Percentiles rank a stretch among this genome's conserved stretches.
These are phyloP conservation scores for Greenwoodochromis staneri DNA, from an alignment of 2,113 vertebrate species.

Conservation along the genomic window DNA sequence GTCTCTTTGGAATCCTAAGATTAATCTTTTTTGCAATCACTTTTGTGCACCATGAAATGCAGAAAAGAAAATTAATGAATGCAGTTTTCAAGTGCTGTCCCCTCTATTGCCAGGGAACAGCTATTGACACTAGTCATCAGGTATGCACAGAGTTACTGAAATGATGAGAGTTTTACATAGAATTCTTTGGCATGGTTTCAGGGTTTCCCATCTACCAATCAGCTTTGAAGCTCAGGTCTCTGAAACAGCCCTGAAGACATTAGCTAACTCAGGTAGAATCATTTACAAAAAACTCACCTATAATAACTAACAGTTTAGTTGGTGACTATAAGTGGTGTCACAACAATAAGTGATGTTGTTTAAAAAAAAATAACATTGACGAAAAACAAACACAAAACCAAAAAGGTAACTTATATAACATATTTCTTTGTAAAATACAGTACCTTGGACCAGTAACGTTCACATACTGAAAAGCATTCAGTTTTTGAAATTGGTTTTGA, in stretches of 20 bases:
- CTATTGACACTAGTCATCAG: background rate
- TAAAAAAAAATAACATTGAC: background rate
- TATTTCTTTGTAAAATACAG: background rate
- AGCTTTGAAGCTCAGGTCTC: background rate
- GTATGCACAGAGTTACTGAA: background rate
- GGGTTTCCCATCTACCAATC: background rate
- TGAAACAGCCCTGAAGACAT: background rate
- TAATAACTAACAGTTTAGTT: background rate
- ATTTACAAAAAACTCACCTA: background rate
- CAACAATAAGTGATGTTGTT: background rate
- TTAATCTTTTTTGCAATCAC: background rate
- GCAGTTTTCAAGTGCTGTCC: background rate
- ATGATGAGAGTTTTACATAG: background rate
- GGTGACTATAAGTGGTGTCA: background rate
- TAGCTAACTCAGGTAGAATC: background rate
- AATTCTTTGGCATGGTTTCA: background rate
- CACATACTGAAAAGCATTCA: constrained; percentile 38
- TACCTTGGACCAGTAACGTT: background rate
- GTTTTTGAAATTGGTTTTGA: accelerated
- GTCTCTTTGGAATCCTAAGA: background rate
- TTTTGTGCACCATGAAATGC: background rate
- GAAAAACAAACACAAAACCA: background rate
- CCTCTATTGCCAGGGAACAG: background rate
- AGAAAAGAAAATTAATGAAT: background rate
- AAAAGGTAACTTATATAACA: background rate